Conservation (phyloP, 2,888 invertebrate species). For the Acronicta leporina region DNA sequence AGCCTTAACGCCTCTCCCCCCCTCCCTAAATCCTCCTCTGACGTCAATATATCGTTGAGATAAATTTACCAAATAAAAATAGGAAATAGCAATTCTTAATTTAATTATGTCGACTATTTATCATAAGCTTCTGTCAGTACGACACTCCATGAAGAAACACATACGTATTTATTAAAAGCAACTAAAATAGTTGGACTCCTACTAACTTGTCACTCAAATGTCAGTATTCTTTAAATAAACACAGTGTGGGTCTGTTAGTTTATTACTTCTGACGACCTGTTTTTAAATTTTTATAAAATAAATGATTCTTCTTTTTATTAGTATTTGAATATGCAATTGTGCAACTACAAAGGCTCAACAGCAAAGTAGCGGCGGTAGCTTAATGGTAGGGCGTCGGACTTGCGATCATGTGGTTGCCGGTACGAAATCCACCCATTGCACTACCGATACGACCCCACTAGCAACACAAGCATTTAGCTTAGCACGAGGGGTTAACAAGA, state of each 20-base stretch:
- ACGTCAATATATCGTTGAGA: background rate
- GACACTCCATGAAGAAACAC: background rate
- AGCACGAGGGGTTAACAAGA: too few species aligned
- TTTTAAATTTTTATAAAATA: too few species aligned
- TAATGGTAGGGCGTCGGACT: too few species aligned
- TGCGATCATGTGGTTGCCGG: too few species aligned
- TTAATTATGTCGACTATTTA: background rate
- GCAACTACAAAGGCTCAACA: too few species aligned
- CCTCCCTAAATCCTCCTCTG: too few species aligned
- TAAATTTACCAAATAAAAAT: background rate
- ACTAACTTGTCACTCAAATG: conserved; percentile 18
- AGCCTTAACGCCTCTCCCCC: too few species aligned
- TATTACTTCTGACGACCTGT: background rate
- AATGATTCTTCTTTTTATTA: background rate
- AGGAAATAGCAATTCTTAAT: background rate
- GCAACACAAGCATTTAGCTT: too few species aligned
- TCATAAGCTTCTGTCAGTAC: background rate
- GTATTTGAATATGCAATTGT: too few species aligned
- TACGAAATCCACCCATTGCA: too few species aligned
- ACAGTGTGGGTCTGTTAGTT: background rate
- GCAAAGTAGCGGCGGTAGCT: too few species aligned
- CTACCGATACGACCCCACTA: too few species aligned
- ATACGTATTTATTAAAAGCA: conserved; percentile 5
- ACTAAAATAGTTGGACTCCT: conserved; percentile 6
- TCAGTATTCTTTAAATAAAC: conserved; percentile 15